Evolutionary conservation across 1,140 invertebrate genomes (phyloP), one percentile per base, ranked within the genome.

Genomic region (Hesperophylax magnus): DNA sequence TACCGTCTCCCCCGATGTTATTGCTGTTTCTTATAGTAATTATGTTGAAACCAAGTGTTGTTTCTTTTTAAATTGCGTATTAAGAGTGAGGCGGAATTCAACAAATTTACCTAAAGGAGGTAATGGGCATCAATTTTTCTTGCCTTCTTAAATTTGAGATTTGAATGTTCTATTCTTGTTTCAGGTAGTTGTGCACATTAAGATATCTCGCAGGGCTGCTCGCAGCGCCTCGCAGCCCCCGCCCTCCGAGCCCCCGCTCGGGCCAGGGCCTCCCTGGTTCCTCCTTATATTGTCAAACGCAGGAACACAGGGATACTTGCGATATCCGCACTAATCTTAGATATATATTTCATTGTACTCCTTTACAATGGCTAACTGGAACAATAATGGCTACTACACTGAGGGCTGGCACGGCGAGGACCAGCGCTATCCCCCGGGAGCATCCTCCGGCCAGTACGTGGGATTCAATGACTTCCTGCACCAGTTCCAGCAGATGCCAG

Each of bases 401-500:
- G 65, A 53, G 8, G 27, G 47, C 9, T 31, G 31, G 24, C 78
- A 27, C 1, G 11, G 39, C 0, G 39, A 47, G 11, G 9, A 47
- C 9, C 39, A 47, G 39, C 39, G 39, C 11, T 47, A 47, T 27
- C 34, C 31, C 54, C 54, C 53, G 31, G 54, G 72, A 18, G 54
- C 54, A 14, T 7, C 31, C 31, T 17, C 69, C 67, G n/a, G 22
- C 20, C 67, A 58, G 69, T 61, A 72, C 34, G 63, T 71, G 11
- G 24, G 52, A 24, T 80, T 80, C 52, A 24, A 80, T 31, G 78
- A 74, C 47, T 80, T 80, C 60, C 52, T 80, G 61, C 31, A 74
- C 20, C 78, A 80, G 71, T 75, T 75, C 39, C 78, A 76, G 52
- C 67, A 79, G n/a, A 22, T 17, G 18, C 58, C 39, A 7, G 18